Conservation (phyloP, 2,888 invertebrate genomes). For the Hoplodrina ambigua region DNA sequence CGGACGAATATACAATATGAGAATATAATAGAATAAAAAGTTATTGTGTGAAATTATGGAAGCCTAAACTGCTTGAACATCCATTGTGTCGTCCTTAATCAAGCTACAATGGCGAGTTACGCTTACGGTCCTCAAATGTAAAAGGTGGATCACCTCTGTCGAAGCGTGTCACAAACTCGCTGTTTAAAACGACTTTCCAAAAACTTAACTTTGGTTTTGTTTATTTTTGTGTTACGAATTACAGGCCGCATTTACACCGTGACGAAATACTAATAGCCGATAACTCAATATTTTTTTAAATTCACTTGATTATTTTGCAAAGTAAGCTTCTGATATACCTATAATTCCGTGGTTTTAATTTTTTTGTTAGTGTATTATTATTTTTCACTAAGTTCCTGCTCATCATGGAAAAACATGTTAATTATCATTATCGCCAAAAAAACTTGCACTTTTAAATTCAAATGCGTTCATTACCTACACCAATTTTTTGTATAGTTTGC, state of each 20-base stretch:
- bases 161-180: constrained; percentile 42
- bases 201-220: constrained; percentile 63
- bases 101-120: not conserved
- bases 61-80: not conserved
- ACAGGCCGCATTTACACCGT: constrained; percentile 66
- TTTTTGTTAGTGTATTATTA: not conserved
- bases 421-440: not conserved
- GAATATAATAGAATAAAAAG: too few relatives aligned
- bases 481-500: constrained; percentile 12
- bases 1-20: not conserved
- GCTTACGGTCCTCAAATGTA: not conserved
- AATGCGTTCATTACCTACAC: constrained; percentile 26
- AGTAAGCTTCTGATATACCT: too few relatives aligned
- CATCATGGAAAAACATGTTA: constrained; percentile 4
- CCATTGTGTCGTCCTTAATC: not conserved
- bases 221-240: constrained; percentile 76
- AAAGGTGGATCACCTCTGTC: constrained; percentile 43
- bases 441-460: constrained; percentile 23
- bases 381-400: constrained; percentile 3
- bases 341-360: not conserved
- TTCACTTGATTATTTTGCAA: not conserved
- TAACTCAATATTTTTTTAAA: not conserved
- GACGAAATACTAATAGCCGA: not conserved
- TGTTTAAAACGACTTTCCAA: constrained; percentile 65
- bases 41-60: too few relatives aligned